Conservation (phyloP, 2,113 vertebrate genomes). For the Chaetorhynchus papuensis region DNA sequence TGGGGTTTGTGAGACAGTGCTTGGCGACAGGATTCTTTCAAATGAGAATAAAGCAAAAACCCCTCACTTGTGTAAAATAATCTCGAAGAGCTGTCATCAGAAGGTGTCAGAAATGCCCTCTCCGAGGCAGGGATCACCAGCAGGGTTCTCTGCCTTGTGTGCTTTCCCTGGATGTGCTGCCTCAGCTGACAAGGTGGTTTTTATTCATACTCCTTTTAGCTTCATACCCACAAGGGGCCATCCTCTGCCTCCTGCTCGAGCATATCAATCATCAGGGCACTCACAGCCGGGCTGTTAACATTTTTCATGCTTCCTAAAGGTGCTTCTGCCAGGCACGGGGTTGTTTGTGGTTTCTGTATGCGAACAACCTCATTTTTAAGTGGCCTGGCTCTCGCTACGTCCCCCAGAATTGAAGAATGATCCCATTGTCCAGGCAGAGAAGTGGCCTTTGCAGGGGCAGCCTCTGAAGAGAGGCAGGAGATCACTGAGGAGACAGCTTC, state of each 20-base stretch:
- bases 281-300: background rate
- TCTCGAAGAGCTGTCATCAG: background rate
- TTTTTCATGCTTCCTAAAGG: background rate
- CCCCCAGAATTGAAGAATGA: background rate
- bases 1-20: background rate
- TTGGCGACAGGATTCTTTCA: background rate
- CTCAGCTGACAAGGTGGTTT: background rate
- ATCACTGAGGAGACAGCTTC: background rate
- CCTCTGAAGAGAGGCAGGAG: conserved; percentile 14
- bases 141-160: background rate
- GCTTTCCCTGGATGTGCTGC: background rate
- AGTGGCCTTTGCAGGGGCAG: background rate
- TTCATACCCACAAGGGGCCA: background rate
- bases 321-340: background rate
- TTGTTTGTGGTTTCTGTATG: background rate
- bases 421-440: background rate
- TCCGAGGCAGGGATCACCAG: background rate
- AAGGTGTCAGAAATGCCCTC: background rate
- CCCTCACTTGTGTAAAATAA: background rate
- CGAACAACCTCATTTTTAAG: background rate
- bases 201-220: background rate
- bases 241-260: background rate
- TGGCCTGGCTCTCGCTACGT: background rate
- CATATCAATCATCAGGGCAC: background rate
- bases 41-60: background rate